Conservation (phyloP, 2,797 vertebrate species). For the Labroides dimidiatus region DNA sequence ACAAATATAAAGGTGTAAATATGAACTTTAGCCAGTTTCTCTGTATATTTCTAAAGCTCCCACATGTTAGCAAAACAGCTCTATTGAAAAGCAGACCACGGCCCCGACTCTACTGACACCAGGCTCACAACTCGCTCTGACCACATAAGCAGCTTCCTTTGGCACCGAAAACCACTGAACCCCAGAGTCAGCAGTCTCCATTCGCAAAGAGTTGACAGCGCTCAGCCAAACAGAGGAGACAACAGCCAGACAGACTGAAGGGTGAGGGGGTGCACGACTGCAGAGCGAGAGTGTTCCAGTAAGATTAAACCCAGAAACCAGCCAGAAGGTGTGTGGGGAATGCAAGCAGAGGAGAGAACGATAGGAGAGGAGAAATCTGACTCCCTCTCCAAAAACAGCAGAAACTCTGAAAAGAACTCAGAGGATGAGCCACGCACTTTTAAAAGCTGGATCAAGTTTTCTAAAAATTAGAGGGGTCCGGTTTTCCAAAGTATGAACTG, state of each 20-base stretch:
- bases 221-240: slow-evolving; percentile 50
- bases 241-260: slow-evolving; percentile 12
- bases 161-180: slow-evolving; percentile 55
- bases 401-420: too few relatives aligned
- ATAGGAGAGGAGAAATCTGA: background rate
- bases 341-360: background rate
- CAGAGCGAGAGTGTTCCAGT: slow-evolving; percentile 6
- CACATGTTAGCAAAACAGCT: slow-evolving; percentile 38
- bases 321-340: background rate
- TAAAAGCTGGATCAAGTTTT: too few relatives aligned
- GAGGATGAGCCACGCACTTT: too few relatives aligned
- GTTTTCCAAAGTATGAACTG: too few relatives aligned
- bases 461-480: too few relatives aligned
- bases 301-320: background rate
- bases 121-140: slow-evolving; percentile 35
- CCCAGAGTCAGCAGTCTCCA: slow-evolving; percentile 69
- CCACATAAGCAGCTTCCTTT: slow-evolving; percentile 66
- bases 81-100: slow-evolving; percentile 26
- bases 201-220: slow-evolving; percentile 48
- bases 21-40: too few relatives aligned
- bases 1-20: too few relatives aligned
- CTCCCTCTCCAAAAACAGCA: background rate
- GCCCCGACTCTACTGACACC: slow-evolving; percentile 44
- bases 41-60: background rate
- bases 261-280: slow-evolving; percentile 20